Evolutionary conservation across 2,888 invertebrate species (phyloP).

Genomic region (Torymus auratus): DNA sequence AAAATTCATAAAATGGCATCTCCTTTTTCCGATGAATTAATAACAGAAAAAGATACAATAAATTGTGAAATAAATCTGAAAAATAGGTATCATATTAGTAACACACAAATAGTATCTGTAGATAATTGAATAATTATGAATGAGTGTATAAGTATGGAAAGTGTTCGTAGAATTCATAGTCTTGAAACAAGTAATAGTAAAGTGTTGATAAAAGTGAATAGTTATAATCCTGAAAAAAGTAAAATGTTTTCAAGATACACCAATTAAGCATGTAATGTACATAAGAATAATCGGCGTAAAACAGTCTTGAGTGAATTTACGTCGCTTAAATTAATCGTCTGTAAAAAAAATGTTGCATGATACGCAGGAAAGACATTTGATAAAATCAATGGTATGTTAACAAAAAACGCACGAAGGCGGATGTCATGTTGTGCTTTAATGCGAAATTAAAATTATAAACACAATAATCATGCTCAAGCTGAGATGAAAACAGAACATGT

Average conservation of each 20-base stretch:
- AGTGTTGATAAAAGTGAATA: conserved; percentile 6
- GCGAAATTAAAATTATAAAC: conserved; percentile 17
- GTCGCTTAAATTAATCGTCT: conserved; percentile 29
- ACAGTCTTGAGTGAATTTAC: conserved; percentile 31
- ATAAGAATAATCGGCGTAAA: conserved; percentile 12
- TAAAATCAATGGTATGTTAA: not conserved
- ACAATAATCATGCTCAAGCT: not conserved
- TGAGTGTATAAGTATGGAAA: conserved; percentile 17
- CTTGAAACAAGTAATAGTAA: conserved; percentile 25
- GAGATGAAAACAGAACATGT: not conserved
- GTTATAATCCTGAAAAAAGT: conserved; percentile 2
- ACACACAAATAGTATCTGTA: conserved; percentile 13
- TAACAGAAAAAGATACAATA: too few species aligned
- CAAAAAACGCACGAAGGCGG: not conserved
- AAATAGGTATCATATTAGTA: conserved; percentile 12
- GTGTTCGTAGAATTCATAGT: conserved; percentile 29
- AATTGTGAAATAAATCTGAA: not conserved
- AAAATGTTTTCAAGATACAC: conserved; percentile 22
- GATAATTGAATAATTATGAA: not conserved
- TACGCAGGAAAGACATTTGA: conserved; percentile 6
- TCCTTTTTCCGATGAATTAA: too few species aligned
- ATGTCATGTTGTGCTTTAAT: not conserved
- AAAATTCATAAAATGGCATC: too few species aligned
- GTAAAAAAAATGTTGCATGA: conserved; percentile 12
- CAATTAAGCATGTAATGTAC: conserved; percentile 3